Evolutionary conservation across 2,797 vertebrate genomes (phyloP), one percentile per base, ranked within the genome.

Genomic region (Cirrhinus molitorella): DNA sequence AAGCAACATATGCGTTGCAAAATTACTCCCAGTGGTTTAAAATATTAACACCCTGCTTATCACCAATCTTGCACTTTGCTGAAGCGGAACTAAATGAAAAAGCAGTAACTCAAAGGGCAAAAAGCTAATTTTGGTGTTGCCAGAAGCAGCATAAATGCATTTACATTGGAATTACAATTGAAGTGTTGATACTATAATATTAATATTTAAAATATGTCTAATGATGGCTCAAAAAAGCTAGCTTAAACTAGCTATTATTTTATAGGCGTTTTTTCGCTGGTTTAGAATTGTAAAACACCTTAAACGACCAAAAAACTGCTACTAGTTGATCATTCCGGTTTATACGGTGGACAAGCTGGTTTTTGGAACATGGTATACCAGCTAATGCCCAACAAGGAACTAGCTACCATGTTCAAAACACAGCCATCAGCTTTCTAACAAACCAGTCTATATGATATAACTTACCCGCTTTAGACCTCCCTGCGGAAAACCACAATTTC

Each of bases 361-460:
- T 75, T 75, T 23, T 25, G 34, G 4, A 43, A 25, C 14, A 68
- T 68, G 40, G 40, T 23, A 12, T 23, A 23, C 66, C 5, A 75
- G 53, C 34, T 75, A 59, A 59, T 25, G n/a, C 4, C 9, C 49
- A 55, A 21, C 49, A n/a, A 55, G 28, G 51, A 74, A 74, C 71
- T 75, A 55, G 73, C 53, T 43, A 51, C 28, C 11, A 57, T 19
- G 31, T 82, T 53, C 34, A 51, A 75, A 57, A 17, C 43, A 73
- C 55, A 79, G 17, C 19, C 23, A 28, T 12, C 6, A 31, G 19
- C 19, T 49, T 63, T 34, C 47, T 72, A 81, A 73, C 28, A 21
- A 0, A 8, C 5, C 13, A 61, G 12, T 21, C 19, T 47, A 12
- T 3, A 49, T 49, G 7, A 74, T 28, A 34, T 70, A n/a, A n/a